Evolutionary conservation across 2,888 invertebrate species (phyloP), one percentile per base, ranked within the genome.

Genomic region (Hylaea fasciaria): DNA sequence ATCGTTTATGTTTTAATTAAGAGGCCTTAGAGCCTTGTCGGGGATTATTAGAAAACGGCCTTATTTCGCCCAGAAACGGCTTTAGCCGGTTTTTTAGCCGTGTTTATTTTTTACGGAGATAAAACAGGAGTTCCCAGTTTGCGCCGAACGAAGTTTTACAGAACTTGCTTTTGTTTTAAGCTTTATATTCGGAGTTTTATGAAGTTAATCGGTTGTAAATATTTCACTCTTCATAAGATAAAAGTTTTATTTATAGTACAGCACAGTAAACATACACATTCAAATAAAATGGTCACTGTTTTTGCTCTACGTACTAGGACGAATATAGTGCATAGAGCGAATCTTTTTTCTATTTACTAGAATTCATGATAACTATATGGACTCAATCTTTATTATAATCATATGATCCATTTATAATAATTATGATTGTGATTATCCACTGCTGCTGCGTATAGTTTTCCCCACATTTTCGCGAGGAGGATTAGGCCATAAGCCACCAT

Each of bases 1-100:
- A 80, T 81, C 85, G 81, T 85, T 87, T 83, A 83, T 82, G 83
- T 85, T 86, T 86, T 86, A 86, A 87, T 87, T 87, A 86, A 83
- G 81, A 74, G 73, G 64, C 73, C 69, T 69, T 76, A 77, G 80
- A 76, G 73, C 77, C 76, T 80, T 74, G 77, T 70, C 60, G 48
- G 70, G 80, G 80, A 57, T 86, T 85, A 84, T 84, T 82, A 81
- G 80, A 76, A 80, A 82, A 81, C 78, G 77, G 77, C 77, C 82
- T 70, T 80, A 74, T 48, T 60, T 51, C 35, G 74, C 59, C 72
- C 69, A 68, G 68, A 67, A 69, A 67, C 75, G 57, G 54, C 70
- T 77, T 74, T 46, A 50, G 60, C 46, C 35, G 35, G 17, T 32
- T 80, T 65, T 62, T 60, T 55, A 41, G 51, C 29, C 17, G 51